A percentile compares a stretch with the other conserved stretches of the same genome.
Evolutionary conservation across 2,113 vertebrate genomes (phyloP).

Genomic region (Zapornia atra): DNA sequence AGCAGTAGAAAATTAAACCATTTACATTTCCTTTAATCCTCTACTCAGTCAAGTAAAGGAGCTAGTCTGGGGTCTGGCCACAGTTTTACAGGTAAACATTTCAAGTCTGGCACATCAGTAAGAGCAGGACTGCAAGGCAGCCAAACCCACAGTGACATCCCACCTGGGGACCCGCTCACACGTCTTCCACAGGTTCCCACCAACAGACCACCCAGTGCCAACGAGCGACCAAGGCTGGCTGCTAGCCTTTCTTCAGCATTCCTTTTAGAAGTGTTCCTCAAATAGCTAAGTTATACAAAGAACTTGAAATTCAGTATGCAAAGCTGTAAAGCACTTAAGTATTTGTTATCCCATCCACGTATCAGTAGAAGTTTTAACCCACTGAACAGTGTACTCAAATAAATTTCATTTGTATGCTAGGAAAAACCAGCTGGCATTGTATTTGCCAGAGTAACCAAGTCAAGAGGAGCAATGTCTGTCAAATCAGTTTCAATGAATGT

Average conservation of each 20-base stretch:
- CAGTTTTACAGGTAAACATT: background rate
- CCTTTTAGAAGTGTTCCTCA: background rate
- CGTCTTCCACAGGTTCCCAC: background rate
- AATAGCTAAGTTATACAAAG: background rate
- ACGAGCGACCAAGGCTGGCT: background rate
- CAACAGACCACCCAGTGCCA: background rate
- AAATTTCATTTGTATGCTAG: background rate
- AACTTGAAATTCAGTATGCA: slow-evolving; percentile 20
- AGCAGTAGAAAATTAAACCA: background rate
- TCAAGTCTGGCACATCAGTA: background rate
- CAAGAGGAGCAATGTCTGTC: background rate
- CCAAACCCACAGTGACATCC: background rate
- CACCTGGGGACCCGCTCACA: background rate
- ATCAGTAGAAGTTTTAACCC: background rate
- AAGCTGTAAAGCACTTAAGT: slow-evolving; percentile 36
- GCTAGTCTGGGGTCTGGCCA: background rate
- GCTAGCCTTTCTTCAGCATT: background rate
- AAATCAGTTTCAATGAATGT: background rate
- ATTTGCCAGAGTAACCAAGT: background rate
- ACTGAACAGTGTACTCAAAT: background rate
- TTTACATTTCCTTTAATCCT: background rate
- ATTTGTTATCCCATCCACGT: background rate
- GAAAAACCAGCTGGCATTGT: background rate
- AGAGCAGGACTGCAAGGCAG: background rate
- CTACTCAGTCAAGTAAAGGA: background rate